phyloP scores from a whole-genome alignment of 2,888 invertebrate genomes.

The Drosophila neonasuta region DNA sequence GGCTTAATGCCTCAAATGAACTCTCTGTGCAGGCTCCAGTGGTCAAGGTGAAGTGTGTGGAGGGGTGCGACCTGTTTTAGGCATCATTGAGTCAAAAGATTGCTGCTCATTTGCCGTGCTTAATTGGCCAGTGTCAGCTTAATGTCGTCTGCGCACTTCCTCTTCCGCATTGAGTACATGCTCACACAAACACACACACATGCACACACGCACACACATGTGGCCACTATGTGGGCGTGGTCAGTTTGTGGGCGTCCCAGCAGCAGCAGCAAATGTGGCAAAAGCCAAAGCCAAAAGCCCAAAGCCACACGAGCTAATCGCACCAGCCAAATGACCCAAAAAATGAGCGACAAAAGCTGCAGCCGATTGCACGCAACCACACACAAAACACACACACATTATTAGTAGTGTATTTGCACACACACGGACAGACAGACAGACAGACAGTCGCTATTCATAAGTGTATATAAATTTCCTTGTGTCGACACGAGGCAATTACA shows the following conservation, averaged over 20 bases:
- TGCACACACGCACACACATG: conserved; percentile 9
- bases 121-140: conserved; percentile 75
- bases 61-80: conserved; percentile 42
- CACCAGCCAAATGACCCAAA: conserved; percentile 67
- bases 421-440: conserved; percentile 2
- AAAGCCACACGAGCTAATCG: conserved; percentile 62
- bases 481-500: conserved; percentile 63
- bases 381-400: conserved; percentile 22
- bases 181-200: conserved; percentile 15
- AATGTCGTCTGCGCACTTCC: conserved; percentile 65
- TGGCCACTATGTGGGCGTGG: conserved; percentile 30
- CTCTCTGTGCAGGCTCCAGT: conserved; percentile 21
- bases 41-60: conserved; percentile 30
- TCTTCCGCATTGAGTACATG: conserved; percentile 29
- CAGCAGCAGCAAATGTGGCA: conserved; percentile 23
- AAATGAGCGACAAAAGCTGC: conserved; percentile 66
- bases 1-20: conserved; percentile 59
- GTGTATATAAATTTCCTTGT: conserved; percentile 52
- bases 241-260: conserved; percentile 27
- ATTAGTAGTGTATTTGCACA: conserved; percentile 3
- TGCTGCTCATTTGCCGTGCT: conserved; percentile 72
- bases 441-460: conserved; percentile 13
- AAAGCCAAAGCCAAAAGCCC: conserved; percentile 27
- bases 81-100: conserved; percentile 74
- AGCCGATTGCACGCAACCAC: conserved; percentile 52